Percentiles rank a stretch among this genome's conserved stretches.
These are phyloP conservation scores for Isaurus tuberculatus DNA, from an alignment of 92 coral and sea anemone species.

Conservation along the genomic window DNA sequence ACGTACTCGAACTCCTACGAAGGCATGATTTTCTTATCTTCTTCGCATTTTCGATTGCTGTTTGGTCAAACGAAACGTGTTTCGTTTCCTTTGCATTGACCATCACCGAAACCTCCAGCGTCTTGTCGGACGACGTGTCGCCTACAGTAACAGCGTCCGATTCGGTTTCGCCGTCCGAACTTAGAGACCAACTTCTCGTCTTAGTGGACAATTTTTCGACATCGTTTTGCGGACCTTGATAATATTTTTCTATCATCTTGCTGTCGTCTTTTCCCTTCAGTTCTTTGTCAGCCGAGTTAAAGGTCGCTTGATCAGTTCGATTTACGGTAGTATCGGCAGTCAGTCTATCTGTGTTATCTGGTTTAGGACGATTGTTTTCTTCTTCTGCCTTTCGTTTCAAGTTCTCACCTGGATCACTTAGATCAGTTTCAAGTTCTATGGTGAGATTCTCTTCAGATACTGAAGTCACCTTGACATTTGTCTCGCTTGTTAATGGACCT, in stretches of 20 bases:
- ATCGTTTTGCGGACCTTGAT: slow-evolving; percentile 33
- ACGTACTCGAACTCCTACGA: slow-evolving; percentile 82
- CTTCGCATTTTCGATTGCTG: slow-evolving; percentile 47
- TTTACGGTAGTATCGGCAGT: not conserved
- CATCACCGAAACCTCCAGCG: not conserved
- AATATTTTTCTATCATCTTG: slow-evolving; percentile 42
- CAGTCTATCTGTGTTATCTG: not conserved
- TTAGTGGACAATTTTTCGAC: slow-evolving; percentile 29
- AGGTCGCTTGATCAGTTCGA: not conserved
- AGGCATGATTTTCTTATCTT: slow-evolving; percentile 73
- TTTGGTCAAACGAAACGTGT: slow-evolving; percentile 40
- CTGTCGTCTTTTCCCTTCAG: not conserved
- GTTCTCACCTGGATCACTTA: slow-evolving; percentile 2
- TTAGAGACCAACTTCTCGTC: slow-evolving; percentile 45
- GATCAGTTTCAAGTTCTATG: slow-evolving; percentile 56
- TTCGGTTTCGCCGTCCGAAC: slow-evolving; percentile 41
- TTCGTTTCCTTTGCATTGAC: slow-evolving; percentile 35
- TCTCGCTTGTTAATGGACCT: slow-evolving; percentile 39
- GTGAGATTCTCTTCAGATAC: slow-evolving; percentile 69
- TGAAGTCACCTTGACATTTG: slow-evolving; percentile 69
- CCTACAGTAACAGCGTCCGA: not conserved
- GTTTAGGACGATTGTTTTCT: not conserved
- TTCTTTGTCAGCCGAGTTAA: not conserved
- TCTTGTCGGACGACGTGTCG: not conserved
- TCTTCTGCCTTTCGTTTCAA: not conserved